Percentiles rank a stretch among this genome's conserved stretches.
These are phyloP conservation scores for Lytechinus variegatus DNA, from an alignment of 35 echinoderm and acorn worm genomes.

Conservation along the genomic window DNA sequence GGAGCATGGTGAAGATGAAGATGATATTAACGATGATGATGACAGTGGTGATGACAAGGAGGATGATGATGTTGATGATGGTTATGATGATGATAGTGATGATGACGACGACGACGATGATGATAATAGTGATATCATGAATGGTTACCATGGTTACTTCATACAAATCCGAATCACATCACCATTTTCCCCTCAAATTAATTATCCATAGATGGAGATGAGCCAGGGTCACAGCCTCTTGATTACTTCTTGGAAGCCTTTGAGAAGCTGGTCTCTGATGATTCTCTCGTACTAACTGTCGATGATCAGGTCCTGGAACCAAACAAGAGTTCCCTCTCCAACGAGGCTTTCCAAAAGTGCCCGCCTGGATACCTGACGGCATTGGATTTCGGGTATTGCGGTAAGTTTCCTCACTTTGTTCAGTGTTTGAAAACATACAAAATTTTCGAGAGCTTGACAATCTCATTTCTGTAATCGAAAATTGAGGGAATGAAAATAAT, in stretches of 20 bases:
- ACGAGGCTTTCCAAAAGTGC: neutral
- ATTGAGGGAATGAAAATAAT: too few species aligned
- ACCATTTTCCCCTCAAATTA: neutral
- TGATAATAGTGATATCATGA: too few species aligned
- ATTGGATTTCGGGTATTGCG: neutral
- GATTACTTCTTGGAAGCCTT: constrained; percentile 14
- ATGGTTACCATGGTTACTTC: too few species aligned
- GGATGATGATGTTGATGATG: too few species aligned
- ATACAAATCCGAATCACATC: neutral
- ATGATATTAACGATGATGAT: too few species aligned
- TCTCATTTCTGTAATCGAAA: neutral
- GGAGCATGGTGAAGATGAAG: too few species aligned
- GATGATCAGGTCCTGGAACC: constrained; percentile 7
- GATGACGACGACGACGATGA: too few species aligned
- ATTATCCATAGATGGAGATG: neutral
- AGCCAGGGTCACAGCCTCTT: neutral
- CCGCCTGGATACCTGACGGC: neutral
- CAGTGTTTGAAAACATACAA: neutral
- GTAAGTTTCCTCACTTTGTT: neutral
- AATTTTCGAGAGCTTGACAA: neutral
- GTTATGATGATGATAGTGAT: too few species aligned
- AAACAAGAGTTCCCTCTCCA: constrained; percentile 6
- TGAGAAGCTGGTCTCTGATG: neutral
- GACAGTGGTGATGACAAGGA: too few species aligned
- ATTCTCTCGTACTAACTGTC: neutral